These are phyloP conservation scores for Festucalex cinctus DNA, from an alignment of 2,113 vertebrate species.

Conservation along the genomic window DNA sequence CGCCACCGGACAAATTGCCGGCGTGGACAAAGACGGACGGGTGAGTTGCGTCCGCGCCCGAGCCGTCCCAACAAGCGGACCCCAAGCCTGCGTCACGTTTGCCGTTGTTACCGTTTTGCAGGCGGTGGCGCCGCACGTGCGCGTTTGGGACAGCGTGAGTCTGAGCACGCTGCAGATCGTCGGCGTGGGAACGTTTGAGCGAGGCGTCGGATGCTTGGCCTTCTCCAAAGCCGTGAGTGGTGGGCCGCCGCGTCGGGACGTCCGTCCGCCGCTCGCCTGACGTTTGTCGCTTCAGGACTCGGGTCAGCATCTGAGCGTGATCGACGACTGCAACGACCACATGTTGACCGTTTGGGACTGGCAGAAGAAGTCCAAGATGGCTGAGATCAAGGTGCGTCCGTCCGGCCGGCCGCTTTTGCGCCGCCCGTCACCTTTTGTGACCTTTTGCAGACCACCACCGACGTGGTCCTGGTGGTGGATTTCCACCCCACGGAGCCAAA, in stretches of 20 bases:
- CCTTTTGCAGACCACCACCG: slow-evolving; percentile 55
- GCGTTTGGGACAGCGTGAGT: slow-evolving; percentile 95
- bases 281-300: slow-evolving; percentile 77
- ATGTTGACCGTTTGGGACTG: slow-evolving; percentile 98
- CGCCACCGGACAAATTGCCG: slow-evolving; percentile 96
- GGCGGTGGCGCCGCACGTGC: slow-evolving; percentile 91
- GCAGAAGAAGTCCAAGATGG: slow-evolving; percentile 91
- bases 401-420: background rate
- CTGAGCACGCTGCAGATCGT: slow-evolving; percentile 85
- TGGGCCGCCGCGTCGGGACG: background rate
- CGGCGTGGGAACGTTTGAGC: slow-evolving; percentile 91
- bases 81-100: no score
- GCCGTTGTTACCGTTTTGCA: no score
- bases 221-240: slow-evolving; percentile 95
- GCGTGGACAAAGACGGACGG: slow-evolving; percentile 98
- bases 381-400: slow-evolving; percentile 90
- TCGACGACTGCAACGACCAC: slow-evolving; percentile 97
- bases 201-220: slow-evolving; percentile 90
- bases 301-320: slow-evolving; percentile 88
- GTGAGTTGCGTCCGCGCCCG: slow-evolving; percentile 63
- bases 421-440: background rate
- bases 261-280: no score
- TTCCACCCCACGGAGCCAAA: slow-evolving; percentile 93
- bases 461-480: slow-evolving; percentile 92
- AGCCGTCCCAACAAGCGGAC: fast-evolving